Base-by-base conservation (phyloP, 2,888 invertebrate species). In the Leucophenga montana region DNA sequence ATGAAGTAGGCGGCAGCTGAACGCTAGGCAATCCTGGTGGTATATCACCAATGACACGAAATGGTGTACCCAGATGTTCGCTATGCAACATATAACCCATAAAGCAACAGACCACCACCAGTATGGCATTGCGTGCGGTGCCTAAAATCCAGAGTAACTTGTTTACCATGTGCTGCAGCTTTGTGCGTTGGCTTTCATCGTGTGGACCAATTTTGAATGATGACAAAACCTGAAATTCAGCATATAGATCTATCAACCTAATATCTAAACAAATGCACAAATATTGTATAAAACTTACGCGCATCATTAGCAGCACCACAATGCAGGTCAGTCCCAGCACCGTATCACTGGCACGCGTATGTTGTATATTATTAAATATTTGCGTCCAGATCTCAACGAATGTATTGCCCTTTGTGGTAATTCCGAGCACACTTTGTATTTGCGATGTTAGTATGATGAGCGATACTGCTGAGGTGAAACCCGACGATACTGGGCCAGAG, bases 381-480 rank as follows among this genome's bases (percentile, higher is more conserved):
- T 93, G 93, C 67, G 90, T 91, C 93, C 95, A 94, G 85, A 94
- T 93, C 80, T 94, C 92, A 67, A 95, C 85, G 85, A 96, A 95
- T 0, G 95, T 95, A 48, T 92, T 90, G 20, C 95, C 95, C 50
- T 90, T 90, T 14, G 93, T 94, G 18, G 89, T 79, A 78, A 95
- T 93, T 1, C 95, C 95, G 66, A 96, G 90, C 66, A 96, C 90
- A 85, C 95, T 94, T 89, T 95, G 95, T 22, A 96, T 90, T 89
- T 97, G 97, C n/a, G 96, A 95, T 0, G 95, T 94, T 53, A 95
- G 92, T 79, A 97, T 97, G 83, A 96, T 95, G 65, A 97, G 90
- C 39, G 96, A 95, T 13, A 95, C 96, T 1, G 96, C 96, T 0
- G 96, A 96, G 1, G 96, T 96, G 88, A 97, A 97, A 14, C 95